Evolutionary conservation across 1,140 invertebrate genomes (phyloP).

Genomic region (Muscidifurax raptorellus): DNA sequence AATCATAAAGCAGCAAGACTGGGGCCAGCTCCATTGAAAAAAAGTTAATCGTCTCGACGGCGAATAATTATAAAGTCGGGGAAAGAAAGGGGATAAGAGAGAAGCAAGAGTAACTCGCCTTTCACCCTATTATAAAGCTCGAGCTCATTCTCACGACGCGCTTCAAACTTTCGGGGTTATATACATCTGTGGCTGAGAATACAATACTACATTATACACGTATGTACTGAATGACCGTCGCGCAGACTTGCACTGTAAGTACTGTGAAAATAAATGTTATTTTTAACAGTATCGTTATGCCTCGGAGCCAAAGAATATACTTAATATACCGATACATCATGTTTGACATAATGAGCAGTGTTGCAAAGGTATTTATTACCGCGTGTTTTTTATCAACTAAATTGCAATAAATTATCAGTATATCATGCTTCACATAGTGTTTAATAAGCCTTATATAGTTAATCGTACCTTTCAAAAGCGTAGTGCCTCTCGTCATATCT

Average conservation of each 20-base stretch:
- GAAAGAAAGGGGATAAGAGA: background rate
- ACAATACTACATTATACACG: no score
- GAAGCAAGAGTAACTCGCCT: background rate
- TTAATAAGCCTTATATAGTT: constrained; percentile 11
- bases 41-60: constrained; percentile 68
- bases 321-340: no score
- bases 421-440: background rate
- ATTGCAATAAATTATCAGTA: background rate
- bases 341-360: no score
- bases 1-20: constrained; percentile 68
- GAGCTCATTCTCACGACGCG: background rate
- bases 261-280: no score
- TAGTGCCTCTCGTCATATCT: constrained; percentile 76
- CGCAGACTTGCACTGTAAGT: no score
- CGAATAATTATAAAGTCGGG: constrained; percentile 66
- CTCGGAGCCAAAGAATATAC: no score
- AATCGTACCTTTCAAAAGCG: constrained; percentile 74
- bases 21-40: constrained; percentile 58
- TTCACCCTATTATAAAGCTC: background rate
- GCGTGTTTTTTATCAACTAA: background rate
- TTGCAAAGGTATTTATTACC: background rate
- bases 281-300: no score
- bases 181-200: no score
- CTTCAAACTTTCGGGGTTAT: background rate
- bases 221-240: no score